These are phyloP conservation scores for Chrysolina haemoptera DNA, from an alignment of 2,888 invertebrate species.

Conservation along the genomic window DNA sequence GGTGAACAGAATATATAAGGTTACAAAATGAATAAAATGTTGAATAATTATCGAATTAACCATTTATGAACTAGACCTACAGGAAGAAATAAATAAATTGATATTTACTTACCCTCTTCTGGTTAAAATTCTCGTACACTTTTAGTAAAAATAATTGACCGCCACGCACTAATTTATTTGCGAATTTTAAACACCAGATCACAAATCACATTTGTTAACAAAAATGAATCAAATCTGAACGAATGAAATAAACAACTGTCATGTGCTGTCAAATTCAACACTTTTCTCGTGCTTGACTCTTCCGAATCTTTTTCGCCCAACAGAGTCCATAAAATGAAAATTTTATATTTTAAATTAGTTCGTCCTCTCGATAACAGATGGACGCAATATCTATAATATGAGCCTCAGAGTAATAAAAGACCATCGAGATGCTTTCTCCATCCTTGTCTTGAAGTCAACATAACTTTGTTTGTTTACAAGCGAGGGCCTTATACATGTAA, in stretches of 20 bases:
- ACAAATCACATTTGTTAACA: conserved; percentile 36
- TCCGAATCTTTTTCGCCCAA: neutral
- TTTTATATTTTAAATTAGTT: neutral
- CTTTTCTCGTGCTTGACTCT: conserved; percentile 15
- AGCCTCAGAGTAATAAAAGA: no score
- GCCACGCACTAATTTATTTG: conserved; percentile 26
- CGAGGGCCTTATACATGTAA: no score
- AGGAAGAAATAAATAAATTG: conserved; percentile 21
- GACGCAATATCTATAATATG: no score
- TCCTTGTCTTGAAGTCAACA: no score
- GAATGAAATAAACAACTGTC: conserved; percentile 48
- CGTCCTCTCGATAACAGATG: conserved; percentile 18
- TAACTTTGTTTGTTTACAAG: no score
- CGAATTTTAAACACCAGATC: conserved; percentile 35
- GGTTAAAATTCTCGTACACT: neutral
- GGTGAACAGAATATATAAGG: neutral
- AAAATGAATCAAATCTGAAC: conserved; percentile 33
- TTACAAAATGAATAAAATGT: conserved; percentile 2
- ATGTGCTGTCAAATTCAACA: conserved; percentile 42
- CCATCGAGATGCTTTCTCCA: no score
- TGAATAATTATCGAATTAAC: conserved; percentile 24
- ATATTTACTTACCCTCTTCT: conserved; percentile 19
- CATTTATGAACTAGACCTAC: conserved; percentile 24
- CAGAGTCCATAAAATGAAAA: neutral
- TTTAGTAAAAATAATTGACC: neutral